phyloP scores from a whole-genome alignment of 2,888 invertebrate genomes.

The Teinopalpus imperialis region DNA sequence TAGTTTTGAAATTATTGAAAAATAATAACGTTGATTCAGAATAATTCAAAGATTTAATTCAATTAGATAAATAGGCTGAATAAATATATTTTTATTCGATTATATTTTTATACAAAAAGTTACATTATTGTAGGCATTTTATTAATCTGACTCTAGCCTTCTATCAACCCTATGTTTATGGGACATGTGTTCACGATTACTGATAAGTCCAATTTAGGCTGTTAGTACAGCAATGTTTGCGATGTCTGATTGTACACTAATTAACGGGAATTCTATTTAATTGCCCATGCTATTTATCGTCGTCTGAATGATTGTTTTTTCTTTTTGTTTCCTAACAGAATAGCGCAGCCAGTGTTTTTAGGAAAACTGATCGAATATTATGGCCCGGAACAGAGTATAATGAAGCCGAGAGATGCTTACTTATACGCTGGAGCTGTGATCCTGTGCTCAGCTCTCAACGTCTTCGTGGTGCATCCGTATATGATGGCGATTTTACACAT shows the following conservation, averaged over 20 bases:
- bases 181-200: conserved; percentile 1
- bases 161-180: conserved; percentile 5
- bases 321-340: conserved; percentile 72
- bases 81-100: too few relatives aligned
- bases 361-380: conserved; percentile 84
- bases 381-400: conserved; percentile 52
- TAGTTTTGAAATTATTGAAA: too few relatives aligned
- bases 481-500: conserved; percentile 91
- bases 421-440: conserved; percentile 88
- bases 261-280: not conserved
- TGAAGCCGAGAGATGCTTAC: conserved; percentile 84
- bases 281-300: not conserved
- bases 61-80: too few relatives aligned
- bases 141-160: too few relatives aligned
- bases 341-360: conserved; percentile 84
- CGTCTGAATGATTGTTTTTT: too few relatives aligned
- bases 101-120: too few relatives aligned
- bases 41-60: too few relatives aligned
- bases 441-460: conserved; percentile 87
- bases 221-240: conserved; percentile 5
- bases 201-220: conserved; percentile 19
- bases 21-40: too few relatives aligned
- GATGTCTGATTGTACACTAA: conserved; percentile 2
- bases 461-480: conserved; percentile 93
- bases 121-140: too few relatives aligned